A percentile compares a stretch with the other conserved stretches of the same genome.
phyloP scores from a whole-genome alignment of 2,888 invertebrate genomes.

The Erebia epiphron region DNA sequence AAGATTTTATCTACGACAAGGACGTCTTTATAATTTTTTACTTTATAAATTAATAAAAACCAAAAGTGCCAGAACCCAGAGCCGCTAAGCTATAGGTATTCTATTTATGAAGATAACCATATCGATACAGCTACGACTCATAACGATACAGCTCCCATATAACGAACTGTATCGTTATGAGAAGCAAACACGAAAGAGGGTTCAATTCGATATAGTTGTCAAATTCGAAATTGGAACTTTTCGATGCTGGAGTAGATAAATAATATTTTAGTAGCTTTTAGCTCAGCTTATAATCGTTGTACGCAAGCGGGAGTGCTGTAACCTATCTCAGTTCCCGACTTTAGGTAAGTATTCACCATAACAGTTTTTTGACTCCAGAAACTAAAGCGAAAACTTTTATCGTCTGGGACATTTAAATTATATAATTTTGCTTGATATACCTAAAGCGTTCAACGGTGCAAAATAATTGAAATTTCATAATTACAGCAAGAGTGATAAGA shows the following conservation, averaged over 20 bases:
- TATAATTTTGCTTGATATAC: conserved; percentile 1
- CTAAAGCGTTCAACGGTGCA: not conserved
- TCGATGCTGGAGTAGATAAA: not conserved
- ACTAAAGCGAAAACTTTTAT: conserved; percentile 6
- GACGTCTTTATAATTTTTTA: no score
- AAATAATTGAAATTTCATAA: conserved; percentile 15
- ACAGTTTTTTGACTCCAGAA: conserved; percentile 6
- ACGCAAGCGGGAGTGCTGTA: not conserved
- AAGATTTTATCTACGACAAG: no score
- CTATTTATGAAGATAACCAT: no score
- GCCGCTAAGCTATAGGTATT: no score
- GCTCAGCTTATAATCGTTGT: not conserved
- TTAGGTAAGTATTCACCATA: not conserved
- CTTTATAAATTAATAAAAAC: no score
- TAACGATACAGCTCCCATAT: no score
- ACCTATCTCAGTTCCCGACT: not conserved
- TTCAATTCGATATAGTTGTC: no score
- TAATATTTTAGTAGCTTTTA: not conserved
- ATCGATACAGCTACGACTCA: no score
- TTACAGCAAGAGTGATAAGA: conserved; percentile 13
- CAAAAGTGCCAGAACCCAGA: no score
- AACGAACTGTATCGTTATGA: no score
- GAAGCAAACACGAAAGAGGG: no score
- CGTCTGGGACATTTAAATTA: conserved; percentile 8
- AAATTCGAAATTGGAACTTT: no score